Percentiles rank a stretch among this genome's conserved stretches.
phyloP scores from a whole-genome alignment of 2,797 vertebrate genomes.

The Sebastes miniatus region DNA sequence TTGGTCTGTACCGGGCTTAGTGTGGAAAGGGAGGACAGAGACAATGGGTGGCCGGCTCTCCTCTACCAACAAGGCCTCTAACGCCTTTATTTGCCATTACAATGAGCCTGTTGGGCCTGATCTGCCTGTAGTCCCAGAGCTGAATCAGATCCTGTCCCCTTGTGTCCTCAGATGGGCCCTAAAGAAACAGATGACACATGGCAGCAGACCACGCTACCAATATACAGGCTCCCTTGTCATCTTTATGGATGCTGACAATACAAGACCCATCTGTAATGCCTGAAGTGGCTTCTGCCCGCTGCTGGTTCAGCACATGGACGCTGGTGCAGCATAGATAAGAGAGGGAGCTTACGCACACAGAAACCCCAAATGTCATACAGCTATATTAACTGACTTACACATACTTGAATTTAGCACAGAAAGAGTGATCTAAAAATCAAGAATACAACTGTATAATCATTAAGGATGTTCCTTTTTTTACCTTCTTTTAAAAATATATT shows the following conservation, averaged over 20 bases:
- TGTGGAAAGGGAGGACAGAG: constrained; percentile 19
- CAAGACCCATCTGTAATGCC: constrained; percentile 55
- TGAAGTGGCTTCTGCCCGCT: constrained; percentile 48
- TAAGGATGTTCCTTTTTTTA: background rate
- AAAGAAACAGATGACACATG: constrained; percentile 76
- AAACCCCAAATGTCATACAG: constrained; percentile 23
- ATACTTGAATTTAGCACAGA: background rate
- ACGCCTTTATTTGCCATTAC: constrained; percentile 64
- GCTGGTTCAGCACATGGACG: constrained; percentile 61
- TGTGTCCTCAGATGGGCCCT: constrained; percentile 58
- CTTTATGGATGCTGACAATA: constrained; percentile 70
- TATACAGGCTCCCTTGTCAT: constrained; percentile 45
- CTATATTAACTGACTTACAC: constrained; percentile 18
- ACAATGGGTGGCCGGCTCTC: constrained; percentile 50
- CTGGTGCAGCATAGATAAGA: constrained; percentile 41
- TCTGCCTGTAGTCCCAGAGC: constrained; percentile 49
- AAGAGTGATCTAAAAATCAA: background rate
- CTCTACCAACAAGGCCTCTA: constrained; percentile 58
- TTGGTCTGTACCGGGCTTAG: constrained; percentile 32
- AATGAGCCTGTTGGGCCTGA: constrained; percentile 53
- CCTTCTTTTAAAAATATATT: background rate
- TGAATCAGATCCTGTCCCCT: constrained; percentile 77
- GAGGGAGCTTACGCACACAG: constrained; percentile 17
- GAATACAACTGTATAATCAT: background rate
- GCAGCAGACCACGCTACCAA: constrained; percentile 44